These are phyloP conservation scores for Podotricha telesiphe DNA, from an alignment of 2,888 invertebrate species.

Conservation along the genomic window DNA sequence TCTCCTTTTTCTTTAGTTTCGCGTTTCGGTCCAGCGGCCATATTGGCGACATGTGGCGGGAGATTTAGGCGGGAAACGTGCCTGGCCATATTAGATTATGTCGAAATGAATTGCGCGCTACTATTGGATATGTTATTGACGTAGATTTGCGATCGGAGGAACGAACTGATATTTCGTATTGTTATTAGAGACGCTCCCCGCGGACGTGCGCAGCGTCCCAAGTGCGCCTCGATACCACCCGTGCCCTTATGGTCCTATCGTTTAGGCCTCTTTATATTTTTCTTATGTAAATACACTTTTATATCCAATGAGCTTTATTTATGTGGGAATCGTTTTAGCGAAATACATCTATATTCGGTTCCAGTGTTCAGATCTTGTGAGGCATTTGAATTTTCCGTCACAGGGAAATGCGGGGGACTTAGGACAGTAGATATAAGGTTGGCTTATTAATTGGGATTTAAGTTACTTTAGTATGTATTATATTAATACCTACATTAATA, in stretches of 20 bases:
- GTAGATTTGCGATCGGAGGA: slow-evolving; percentile 83
- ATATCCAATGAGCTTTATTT: slow-evolving; percentile 84
- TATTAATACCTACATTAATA: too few relatives aligned
- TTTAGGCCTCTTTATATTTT: slow-evolving; percentile 83
- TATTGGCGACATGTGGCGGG: slow-evolving; percentile 84
- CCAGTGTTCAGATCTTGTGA: slow-evolving; percentile 74
- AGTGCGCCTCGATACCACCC: slow-evolving; percentile 63
- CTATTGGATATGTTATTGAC: slow-evolving; percentile 84
- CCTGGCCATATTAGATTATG: slow-evolving; percentile 82
- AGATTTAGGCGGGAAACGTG: slow-evolving; percentile 83
- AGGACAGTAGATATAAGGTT: background rate
- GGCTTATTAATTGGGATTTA: background rate
- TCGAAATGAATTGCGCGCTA: slow-evolving; percentile 82
- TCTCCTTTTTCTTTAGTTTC: slow-evolving; percentile 82
- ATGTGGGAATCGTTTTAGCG: slow-evolving; percentile 83
- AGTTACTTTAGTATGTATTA: too few relatives aligned
- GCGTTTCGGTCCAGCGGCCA: slow-evolving; percentile 79
- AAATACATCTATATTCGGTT: slow-evolving; percentile 78
- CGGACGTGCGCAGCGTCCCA: slow-evolving; percentile 73
- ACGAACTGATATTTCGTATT: slow-evolving; percentile 84
- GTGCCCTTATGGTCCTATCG: slow-evolving; percentile 76
- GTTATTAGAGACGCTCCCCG: slow-evolving; percentile 78
- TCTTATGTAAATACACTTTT: slow-evolving; percentile 83
- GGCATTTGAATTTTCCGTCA: slow-evolving; percentile 72
- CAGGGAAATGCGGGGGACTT: slow-evolving; percentile 31